Percentiles rank a stretch among this genome's conserved stretches.
Evolutionary conservation across 1,140 invertebrate species (phyloP).

Genomic region (Drosophila parvula): DNA sequence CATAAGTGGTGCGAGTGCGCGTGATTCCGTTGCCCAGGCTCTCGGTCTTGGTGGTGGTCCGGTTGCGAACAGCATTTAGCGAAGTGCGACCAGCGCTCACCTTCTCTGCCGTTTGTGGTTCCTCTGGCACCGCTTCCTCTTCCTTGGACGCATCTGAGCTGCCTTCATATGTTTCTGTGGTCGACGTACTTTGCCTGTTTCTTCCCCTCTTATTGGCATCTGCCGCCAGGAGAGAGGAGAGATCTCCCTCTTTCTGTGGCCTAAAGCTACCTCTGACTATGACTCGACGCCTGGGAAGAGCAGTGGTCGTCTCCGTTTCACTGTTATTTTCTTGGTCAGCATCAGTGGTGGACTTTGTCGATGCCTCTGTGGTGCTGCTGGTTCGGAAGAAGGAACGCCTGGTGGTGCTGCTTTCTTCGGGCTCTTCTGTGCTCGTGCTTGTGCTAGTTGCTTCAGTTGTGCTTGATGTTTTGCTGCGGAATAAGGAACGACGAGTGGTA

Average conservation of each 20-base stretch:
- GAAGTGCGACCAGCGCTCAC: conserved; percentile 6
- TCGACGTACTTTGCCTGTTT: conserved; percentile 11
- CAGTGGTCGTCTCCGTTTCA: conserved; percentile 23
- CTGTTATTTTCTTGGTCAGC: neutral
- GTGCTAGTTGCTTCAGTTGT: conserved; percentile 10
- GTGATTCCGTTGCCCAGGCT: conserved; percentile 63
- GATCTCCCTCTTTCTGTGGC: conserved; percentile 61
- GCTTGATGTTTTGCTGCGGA: conserved; percentile 11
- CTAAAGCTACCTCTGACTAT: conserved; percentile 63
- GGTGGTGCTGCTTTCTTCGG: conserved; percentile 21
- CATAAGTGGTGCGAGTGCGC: conserved; percentile 66
- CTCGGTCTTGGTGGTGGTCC: conserved; percentile 60
- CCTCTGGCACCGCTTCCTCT: neutral
- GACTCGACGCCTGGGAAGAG: conserved; percentile 35
- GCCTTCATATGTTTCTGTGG: neutral
- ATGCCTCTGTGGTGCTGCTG: conserved; percentile 32
- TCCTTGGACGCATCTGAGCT: neutral
- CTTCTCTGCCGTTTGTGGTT: neutral
- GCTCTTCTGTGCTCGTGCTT: conserved; percentile 4
- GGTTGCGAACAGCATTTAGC: conserved; percentile 38
- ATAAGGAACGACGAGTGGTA: conserved; percentile 19
- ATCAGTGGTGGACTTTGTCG: conserved; percentile 13
- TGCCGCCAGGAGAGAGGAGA: conserved; percentile 62
- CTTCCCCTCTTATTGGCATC: conserved; percentile 56
- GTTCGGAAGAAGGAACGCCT: conserved; percentile 23